Evolutionary conservation across 1,140 invertebrate genomes (phyloP), one percentile per base, ranked within the genome.

Genomic region (Trichoplusia ni): DNA sequence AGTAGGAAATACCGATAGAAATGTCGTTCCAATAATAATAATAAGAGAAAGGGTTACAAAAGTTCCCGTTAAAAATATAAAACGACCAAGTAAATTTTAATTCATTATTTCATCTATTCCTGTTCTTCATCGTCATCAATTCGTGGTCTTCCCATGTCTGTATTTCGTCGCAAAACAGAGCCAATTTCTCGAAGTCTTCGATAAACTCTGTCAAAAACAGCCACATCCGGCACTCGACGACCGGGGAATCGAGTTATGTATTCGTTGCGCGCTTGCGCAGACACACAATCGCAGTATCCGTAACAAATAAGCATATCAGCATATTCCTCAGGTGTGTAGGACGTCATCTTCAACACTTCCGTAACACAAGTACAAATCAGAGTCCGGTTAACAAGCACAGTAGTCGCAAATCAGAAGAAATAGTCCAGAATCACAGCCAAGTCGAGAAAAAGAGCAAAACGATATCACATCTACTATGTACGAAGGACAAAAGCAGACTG

Each of bases 101-200:
- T n/a, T n/a, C n/a, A n/a, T n/a, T n/a, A n/a, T n/a, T n/a, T n/a
- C n/a, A n/a, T n/a, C n/a, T n/a, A n/a, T n/a, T n/a, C n/a, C 29
- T 63, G 19, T 56, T 60, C 59, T 44, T 67, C 47, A 18, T 71
- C 60, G 40, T 64, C 54, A 62, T 47, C 25, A 44, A 64, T 37
- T 21, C 40, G 61, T 67, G 60, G 64, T 63, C 64, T 56, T 35
- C 71, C 71, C 42, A 64, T 3, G 33, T 73, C 71, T 51, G 54
- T 46, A 14, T 14, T 21, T 67, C 61, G 42, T 47, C 64, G 58
- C 27, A 11, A 63, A 67, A 73, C 47, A 54, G 49, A 59, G 31
- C 71, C 61, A 62, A 61, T 73, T 31, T 73, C 64, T 61, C 71
- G 16, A 60, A 70, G 13, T 64, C 68, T 21, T 65, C 59, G 62